Base-by-base conservation (phyloP, 2,113 vertebrate genomes). In the Connochaetes taurinus region DNA sequence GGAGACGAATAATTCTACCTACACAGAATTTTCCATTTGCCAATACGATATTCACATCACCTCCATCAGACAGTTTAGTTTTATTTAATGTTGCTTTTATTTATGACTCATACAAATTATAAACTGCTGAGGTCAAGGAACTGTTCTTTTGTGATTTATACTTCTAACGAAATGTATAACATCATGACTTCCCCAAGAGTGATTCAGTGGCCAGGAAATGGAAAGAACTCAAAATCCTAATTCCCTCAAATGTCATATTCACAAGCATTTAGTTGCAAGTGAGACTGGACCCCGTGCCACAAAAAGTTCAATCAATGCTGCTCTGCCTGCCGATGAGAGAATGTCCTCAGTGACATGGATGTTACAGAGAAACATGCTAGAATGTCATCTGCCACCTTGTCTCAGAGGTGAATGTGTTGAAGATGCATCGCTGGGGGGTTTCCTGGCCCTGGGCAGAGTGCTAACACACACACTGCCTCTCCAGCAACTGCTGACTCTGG, bases 101-200 rank as follows among this genome's bases (percentile, higher is more conserved):
- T 92, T 95, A 96, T 97, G 96, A 98, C 96, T 97, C 97, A 96
- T 36, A 50, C 78, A 71, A 94, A 95, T 94, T 95, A 98, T 91
- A 97, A 96, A 98, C 82, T 91, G 97, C 94, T 96, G 98, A 96
- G 97, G 97, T 95, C 97, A 91, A 92, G 85, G 94, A 91, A 92
- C 53, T 80, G 94, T 71, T 94, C 94, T 71, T 67, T 47, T 55
- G 67, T 94, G 97, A 98, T 97, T 98, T 98, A 97, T 17, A 87
- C 90, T 16, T 92, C 85, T 71, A 80, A 96, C 64, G 82, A 94
- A 98, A 98, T 81, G 93, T 83, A 58, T 78, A 89, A 91, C 84
- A 96, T 91, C 52, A 13, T 58, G 94, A 91, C 87, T 93, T 94
- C 90, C 90, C 96, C 55, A 62, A 91, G 95, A 55, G 88, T 83